These are phyloP conservation scores for Tachina grossa DNA, from an alignment of 2,888 invertebrate species.

Conservation along the genomic window DNA sequence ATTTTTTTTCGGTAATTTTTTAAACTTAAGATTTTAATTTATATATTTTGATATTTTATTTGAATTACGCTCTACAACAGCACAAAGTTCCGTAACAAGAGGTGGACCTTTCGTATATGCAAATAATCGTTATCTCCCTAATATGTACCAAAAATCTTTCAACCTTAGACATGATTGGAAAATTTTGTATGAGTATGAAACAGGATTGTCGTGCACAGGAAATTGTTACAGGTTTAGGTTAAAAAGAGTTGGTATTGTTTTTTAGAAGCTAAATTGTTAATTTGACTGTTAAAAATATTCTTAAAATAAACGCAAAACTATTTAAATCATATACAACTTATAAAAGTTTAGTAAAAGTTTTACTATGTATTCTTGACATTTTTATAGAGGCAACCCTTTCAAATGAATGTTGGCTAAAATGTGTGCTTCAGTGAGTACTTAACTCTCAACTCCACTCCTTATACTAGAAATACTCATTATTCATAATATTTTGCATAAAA, in stretches of 20 bases:
- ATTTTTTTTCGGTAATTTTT: no score
- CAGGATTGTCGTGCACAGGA: not conserved
- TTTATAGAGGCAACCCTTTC: not conserved
- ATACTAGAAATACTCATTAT: slow-evolving; percentile 68
- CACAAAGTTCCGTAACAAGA: no score
- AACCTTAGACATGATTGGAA: not conserved
- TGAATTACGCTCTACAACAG: no score
- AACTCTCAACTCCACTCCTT: not conserved
- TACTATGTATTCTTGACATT: no score
- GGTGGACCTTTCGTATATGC: not conserved
- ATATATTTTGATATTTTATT: no score
- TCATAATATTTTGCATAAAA: slow-evolving; percentile 65
- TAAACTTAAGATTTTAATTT: no score
- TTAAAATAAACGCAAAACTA: no score
- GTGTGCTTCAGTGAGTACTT: slow-evolving; percentile 35
- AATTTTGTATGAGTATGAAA: not conserved
- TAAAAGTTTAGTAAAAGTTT: no score
- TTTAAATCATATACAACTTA: no score
- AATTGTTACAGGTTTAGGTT: not conserved
- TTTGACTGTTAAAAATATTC: no score
- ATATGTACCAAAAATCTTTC: not conserved
- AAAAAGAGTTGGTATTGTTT: not conserved
- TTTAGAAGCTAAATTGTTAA: no score
- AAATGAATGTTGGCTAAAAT: not conserved
- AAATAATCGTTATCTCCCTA: not conserved